Evolutionary conservation across 2,113 vertebrate genomes (phyloP).

Genomic region (Bubo blakistoni): DNA sequence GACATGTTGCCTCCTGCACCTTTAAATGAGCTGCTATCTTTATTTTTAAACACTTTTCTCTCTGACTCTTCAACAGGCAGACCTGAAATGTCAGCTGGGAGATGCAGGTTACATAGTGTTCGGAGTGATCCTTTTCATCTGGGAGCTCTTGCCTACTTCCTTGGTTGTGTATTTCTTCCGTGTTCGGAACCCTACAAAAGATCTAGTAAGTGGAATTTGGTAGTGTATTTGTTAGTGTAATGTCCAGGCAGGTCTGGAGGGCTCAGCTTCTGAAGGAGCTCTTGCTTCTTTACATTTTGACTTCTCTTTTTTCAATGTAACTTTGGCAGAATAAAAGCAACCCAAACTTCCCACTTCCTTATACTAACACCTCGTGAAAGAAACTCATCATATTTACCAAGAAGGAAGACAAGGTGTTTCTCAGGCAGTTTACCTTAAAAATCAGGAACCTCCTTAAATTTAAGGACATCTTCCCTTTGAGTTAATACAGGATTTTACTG

Average conservation of each 20-base stretch:
- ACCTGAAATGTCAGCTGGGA: slow-evolving; percentile 88
- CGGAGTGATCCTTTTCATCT: slow-evolving; percentile 91
- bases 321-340: background rate
- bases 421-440: background rate
- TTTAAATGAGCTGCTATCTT: background rate
- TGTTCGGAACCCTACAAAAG: slow-evolving; percentile 85
- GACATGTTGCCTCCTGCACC: background rate
- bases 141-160: slow-evolving; percentile 96
- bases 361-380: background rate
- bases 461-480: background rate
- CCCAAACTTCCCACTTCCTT: background rate
- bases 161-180: slow-evolving; percentile 96
- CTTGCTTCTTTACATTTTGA: background rate
- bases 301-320: background rate
- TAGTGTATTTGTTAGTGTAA: background rate
- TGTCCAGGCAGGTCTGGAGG: background rate
- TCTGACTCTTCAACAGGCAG: slow-evolving; percentile 79
- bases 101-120: slow-evolving; percentile 91
- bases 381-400: background rate
- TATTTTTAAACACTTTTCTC: background rate
- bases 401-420: background rate
- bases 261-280: background rate
- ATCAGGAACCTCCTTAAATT: background rate
- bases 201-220: slow-evolving; percentile 77
- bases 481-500: background rate